A percentile compares a stretch with the other conserved stretches of the same genome.
phyloP scores from a whole-genome alignment of 2,888 invertebrate species.

The Campaea margaritaria region DNA sequence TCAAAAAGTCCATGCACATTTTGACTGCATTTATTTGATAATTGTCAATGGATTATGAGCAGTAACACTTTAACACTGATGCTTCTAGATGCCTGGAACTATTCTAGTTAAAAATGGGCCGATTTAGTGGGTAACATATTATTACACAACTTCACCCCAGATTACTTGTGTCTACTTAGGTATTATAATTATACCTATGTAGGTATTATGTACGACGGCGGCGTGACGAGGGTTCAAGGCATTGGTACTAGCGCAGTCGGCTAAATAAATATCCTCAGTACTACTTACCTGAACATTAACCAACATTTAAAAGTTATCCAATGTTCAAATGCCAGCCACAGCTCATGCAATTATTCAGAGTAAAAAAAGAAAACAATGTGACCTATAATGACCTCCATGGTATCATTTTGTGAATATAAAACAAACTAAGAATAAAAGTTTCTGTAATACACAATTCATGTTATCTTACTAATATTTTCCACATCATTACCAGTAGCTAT shows the following conservation, averaged over 20 bases:
- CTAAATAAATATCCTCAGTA: not conserved
- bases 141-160: slow-evolving; percentile 64
- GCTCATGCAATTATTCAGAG: not conserved
- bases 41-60: slow-evolving; percentile 1
- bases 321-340: not conserved
- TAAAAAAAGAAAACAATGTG: slow-evolving; percentile 27
- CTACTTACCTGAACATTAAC: not conserved
- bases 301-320: not conserved
- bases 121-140: slow-evolving; percentile 51
- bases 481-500: no score
- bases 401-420: slow-evolving; percentile 5
- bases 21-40: slow-evolving; percentile 7
- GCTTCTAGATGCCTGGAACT: not conserved
- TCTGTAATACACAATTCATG: no score
- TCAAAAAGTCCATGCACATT: slow-evolving; percentile 34
- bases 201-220: slow-evolving; percentile 1
- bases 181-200: slow-evolving; percentile 33
- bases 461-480: not conserved
- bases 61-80: not conserved
- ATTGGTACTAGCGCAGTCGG: slow-evolving; percentile 2
- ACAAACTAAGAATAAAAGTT: no score
- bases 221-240: slow-evolving; percentile 26
- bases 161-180: slow-evolving; percentile 41
- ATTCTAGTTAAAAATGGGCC: slow-evolving; percentile 13
- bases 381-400: slow-evolving; percentile 50